Evolutionary conservation across 2,888 invertebrate genomes (phyloP), one percentile per base, ranked within the genome.

Genomic region (Andrena praecox): DNA sequence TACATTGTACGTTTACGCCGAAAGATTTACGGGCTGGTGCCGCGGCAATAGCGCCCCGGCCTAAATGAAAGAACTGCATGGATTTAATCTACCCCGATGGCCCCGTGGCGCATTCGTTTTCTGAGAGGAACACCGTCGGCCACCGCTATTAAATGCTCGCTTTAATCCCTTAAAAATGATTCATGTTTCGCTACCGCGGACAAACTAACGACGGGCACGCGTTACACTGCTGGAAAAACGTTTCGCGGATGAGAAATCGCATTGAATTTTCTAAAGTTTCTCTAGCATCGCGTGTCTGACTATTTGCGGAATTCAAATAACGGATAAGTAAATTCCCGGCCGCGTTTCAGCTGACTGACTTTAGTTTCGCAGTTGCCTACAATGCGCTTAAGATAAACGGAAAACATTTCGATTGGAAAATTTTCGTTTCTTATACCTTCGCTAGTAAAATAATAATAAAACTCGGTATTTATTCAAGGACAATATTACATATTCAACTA

Each of bases 1-100:
- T 81, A 70, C 81, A 80, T 86, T 83, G 85, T 82, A 84, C 87
- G 80, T 80, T 85, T 73, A 77, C 81, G 63, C 66, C 62, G 54
- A 70, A 71, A 76, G 71, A 87, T 86, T 87, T 85, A 79, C 85
- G 73, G n/a, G 42, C n/a, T 16, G 24, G 63, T 31, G 33, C 59
- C 59, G 54, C 10, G 42, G 31, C 60, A 66, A 77, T 68, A 52
- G 66, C 66, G 56, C 20, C 35, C 20, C 35, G 60, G 77, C 67
- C 79, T 67, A 83, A 83, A 81, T 74, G 77, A 77, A 83, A 85
- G 79, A 85, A 62, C 68, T 60, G 79, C 75, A 63, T 54, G 78
- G 69, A 75, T 77, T 75, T 86, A 86, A 86, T 84, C 85, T 64
- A 67, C 42, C 66, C n/a, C 68, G 80, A 70, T 73, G 77, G 63